phyloP scores from a whole-genome alignment of 2,888 invertebrate genomes.

The Ophonus ardosiacus region DNA sequence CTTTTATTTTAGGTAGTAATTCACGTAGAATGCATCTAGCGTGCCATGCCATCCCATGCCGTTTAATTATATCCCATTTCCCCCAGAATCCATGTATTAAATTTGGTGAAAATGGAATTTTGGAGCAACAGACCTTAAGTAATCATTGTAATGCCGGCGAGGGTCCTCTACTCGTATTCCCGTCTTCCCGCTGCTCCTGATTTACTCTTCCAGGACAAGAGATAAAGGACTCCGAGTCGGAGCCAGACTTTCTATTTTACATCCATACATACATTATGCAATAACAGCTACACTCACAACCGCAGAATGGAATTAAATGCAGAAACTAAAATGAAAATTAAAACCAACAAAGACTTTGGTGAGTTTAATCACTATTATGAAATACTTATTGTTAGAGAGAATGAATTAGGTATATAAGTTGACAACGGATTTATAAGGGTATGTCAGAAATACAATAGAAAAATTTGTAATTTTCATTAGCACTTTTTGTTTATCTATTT shows the following conservation, averaged over 20 bases:
- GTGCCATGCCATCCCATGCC: not conserved
- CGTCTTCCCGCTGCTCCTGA: not conserved
- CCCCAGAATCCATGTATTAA: conserved; percentile 55
- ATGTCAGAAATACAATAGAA: too few species aligned
- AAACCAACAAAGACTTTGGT: not conserved
- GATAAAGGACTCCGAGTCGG: conserved; percentile 5
- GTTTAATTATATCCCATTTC: conserved; percentile 57
- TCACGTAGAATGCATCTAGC: not conserved
- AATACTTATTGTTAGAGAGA: too few species aligned
- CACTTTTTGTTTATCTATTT: too few species aligned
- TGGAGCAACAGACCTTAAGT: conserved; percentile 61
- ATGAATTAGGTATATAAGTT: too few species aligned
- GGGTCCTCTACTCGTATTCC: conserved; percentile 6
- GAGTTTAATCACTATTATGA: too few species aligned
- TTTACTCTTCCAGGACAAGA: conserved; percentile 2
- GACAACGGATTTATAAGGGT: too few species aligned
- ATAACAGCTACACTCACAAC: conserved; percentile 11
- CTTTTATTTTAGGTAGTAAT: conserved; percentile 9
- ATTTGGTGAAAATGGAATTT: conserved; percentile 58
- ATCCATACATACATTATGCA: conserved; percentile 40
- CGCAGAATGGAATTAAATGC: conserved; percentile 20
- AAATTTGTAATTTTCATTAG: too few species aligned
- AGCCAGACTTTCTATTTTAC: conserved; percentile 3
- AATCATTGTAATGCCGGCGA: conserved; percentile 56
- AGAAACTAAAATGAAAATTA: not conserved